Base-by-base conservation (phyloP, 2,797 vertebrate genomes). In the Artibeus jamaicensis region DNA sequence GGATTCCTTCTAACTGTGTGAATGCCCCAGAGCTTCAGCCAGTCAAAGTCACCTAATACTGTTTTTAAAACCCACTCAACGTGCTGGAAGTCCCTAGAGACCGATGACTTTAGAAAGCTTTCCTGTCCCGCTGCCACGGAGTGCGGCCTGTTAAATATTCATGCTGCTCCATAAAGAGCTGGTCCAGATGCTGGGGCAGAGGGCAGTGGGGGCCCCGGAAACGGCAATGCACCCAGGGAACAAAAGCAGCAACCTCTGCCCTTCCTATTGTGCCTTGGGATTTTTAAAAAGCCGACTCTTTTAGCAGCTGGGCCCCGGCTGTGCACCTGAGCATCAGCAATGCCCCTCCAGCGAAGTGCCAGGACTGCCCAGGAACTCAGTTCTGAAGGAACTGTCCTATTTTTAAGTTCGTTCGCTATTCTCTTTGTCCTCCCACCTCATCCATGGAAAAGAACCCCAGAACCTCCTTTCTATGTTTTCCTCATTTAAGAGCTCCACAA, bases 131-230 rank as follows among this genome's bases (percentile, higher is more conserved):
- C 46, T 91, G 0, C n/a, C 67, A 42, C 6, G 90, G 82, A 34
- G 85, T 48, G 74, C 8, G 86, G 86, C 32, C 92, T 95, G 96
- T 92, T 98, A 84, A 95, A 97, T 97, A 98, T 95, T 98, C 97
- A 97, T 89, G 77, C 9, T 4, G 67, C 73, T 95, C 91, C 83
- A 97, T 98, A 97, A 87, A 86, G 73, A 59, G 67, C 91, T 94
- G 96, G 91, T 94, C 88, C 91, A 94, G 95, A 95, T 91, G 97
- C 96, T 14, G 32, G 91, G 86, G 92, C n/a, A 78, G 89, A 96
- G 74, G 44, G 77, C 26, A 0, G 0, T 8, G 53, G 67, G 93
- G 70, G 57, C 90, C 97, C 97, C 89, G 96, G 92, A 97, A 97
- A 97, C 92, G 93, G 70, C 76, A 68, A 97, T 97, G 98, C 93